phyloP scores from a whole-genome alignment of 2,797 vertebrate genomes.

The Spheniscus humboldti region DNA sequence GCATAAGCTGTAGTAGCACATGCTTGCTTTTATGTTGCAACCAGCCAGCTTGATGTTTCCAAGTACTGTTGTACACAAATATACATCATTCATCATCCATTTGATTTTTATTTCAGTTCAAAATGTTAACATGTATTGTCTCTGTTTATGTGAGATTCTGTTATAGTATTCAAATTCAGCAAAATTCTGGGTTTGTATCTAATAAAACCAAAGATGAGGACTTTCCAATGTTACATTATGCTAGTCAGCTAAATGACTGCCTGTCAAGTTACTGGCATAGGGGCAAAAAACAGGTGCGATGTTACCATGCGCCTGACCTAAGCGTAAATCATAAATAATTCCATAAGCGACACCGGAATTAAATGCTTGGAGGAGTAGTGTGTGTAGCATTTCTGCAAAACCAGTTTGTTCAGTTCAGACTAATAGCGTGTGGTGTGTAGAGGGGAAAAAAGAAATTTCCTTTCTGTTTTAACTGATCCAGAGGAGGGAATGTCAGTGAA shows the following conservation, averaged over 20 bases:
- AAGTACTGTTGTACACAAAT: constrained; percentile 52
- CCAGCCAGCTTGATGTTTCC: constrained; percentile 49
- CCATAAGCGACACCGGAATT: not conserved
- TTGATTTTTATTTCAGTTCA: constrained; percentile 57
- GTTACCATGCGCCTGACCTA: not conserved
- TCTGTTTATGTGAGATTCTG: not conserved
- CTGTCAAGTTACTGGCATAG: not conserved
- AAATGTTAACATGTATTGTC: constrained; percentile 18
- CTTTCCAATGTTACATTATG: not conserved
- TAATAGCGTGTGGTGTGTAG: not conserved
- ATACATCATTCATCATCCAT: constrained; percentile 56
- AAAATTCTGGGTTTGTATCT: not conserved
- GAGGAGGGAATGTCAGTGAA: not conserved
- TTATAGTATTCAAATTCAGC: not conserved
- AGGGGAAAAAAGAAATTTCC: not conserved
- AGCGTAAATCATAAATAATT: not conserved
- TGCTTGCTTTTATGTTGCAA: constrained; percentile 42
- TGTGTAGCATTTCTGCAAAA: not conserved
- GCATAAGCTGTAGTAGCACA: not conserved
- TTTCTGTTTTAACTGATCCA: not conserved
- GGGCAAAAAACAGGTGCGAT: not conserved
- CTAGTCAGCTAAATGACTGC: not conserved
- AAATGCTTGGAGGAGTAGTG: not conserved
- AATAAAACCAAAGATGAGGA: not conserved
- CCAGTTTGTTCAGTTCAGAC: not conserved